Percentiles rank a stretch among this genome's conserved stretches.
phyloP scores from a whole-genome alignment of 2,888 invertebrate species.

The Agrilus cyanescens region DNA sequence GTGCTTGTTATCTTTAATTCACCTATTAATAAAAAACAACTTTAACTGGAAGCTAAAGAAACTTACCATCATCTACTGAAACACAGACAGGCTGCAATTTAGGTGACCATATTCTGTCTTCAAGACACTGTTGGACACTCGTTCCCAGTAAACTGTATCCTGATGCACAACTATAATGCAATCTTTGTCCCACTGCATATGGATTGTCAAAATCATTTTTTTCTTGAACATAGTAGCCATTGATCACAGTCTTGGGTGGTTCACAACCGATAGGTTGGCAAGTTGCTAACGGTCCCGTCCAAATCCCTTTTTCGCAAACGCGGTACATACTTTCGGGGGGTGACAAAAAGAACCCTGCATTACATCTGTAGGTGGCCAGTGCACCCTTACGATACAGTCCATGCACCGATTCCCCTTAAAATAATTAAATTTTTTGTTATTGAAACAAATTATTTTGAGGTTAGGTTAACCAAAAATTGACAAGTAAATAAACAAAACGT shows the following conservation, averaged over 20 bases:
- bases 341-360: conserved; percentile 24
- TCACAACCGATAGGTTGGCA: conserved; percentile 27
- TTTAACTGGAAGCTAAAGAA: too few relatives aligned
- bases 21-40: too few relatives aligned
- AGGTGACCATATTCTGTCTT: conserved; percentile 33
- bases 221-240: conserved; percentile 31
- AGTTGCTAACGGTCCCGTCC: conserved; percentile 30
- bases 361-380: conserved; percentile 29
- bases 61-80: conserved; percentile 12
- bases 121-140: conserved; percentile 27
- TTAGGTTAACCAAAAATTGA: too few relatives aligned
- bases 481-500: too few relatives aligned
- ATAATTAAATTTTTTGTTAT: too few relatives aligned
- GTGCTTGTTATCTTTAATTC: too few relatives aligned
- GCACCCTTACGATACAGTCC: conserved; percentile 28
- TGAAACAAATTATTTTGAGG: too few relatives aligned
- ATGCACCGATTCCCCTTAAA: conserved; percentile 16
- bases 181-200: conserved; percentile 24
- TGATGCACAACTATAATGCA: conserved; percentile 30
- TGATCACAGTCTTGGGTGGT: conserved; percentile 24
- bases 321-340: conserved; percentile 29
- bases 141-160: conserved; percentile 29
- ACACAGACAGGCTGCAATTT: conserved; percentile 26
- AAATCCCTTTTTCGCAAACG: conserved; percentile 33
- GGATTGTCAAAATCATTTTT: conserved; percentile 17